Conservation (phyloP, 2,797 vertebrate species). For the Microcaecilia unicolor region DNA sequence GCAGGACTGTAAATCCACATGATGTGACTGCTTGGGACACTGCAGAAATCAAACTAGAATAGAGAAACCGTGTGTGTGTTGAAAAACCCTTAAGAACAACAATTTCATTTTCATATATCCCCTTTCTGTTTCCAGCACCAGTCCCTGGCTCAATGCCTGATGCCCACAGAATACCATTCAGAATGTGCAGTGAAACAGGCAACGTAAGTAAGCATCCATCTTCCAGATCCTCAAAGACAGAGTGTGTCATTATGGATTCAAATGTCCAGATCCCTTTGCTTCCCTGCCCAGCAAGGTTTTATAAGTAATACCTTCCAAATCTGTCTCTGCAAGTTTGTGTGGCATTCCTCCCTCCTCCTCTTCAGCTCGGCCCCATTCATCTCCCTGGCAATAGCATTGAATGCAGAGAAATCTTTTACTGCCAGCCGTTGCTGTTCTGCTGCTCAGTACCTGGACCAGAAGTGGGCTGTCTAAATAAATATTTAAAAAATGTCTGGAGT, state of each 20-base stretch:
- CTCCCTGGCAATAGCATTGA: conserved; percentile 75
- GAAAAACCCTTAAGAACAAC: conserved; percentile 66
- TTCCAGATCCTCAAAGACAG: conserved; percentile 31
- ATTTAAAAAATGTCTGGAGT: conserved; percentile 17
- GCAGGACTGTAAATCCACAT: conserved; percentile 61
- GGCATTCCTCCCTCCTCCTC: conserved; percentile 68
- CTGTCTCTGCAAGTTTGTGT: conserved; percentile 75
- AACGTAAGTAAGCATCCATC: conserved; percentile 60
- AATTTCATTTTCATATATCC: conserved; percentile 76
- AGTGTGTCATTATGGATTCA: conserved; percentile 49
- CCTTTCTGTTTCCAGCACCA: conserved; percentile 73
- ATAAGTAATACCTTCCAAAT: conserved; percentile 73
- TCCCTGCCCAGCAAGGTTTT: conserved; percentile 64
- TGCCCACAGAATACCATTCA: conserved; percentile 79
- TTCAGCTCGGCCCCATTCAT: conserved; percentile 74
- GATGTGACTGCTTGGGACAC: conserved; percentile 55
- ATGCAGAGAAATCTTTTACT: conserved; percentile 74
- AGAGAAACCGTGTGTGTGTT: conserved; percentile 48
- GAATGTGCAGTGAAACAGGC: too few relatives aligned
- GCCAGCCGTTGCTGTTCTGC: conserved; percentile 56
- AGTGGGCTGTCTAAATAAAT: conserved; percentile 32
- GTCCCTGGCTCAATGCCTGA: conserved; percentile 75
- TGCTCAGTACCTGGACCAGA: conserved; percentile 56
- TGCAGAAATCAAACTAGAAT: conserved; percentile 25
- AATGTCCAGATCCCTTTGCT: conserved; percentile 51